phyloP scores from a whole-genome alignment of 2,113 vertebrate species.

The Formicarius rufipectus region DNA sequence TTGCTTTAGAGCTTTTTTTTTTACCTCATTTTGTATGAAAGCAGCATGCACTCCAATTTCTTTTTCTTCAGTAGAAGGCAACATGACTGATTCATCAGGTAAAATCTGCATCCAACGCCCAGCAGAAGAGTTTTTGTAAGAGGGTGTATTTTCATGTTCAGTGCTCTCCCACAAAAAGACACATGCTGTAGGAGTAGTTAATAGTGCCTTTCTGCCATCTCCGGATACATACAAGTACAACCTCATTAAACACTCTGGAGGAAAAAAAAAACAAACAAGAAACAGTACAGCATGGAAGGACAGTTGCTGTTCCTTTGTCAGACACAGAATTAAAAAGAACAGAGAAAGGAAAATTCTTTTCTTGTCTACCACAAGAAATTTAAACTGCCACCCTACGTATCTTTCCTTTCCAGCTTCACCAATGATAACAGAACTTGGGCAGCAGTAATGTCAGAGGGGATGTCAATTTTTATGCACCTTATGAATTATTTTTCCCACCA shows the following conservation, averaged over 20 bases:
- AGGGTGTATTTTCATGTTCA: constrained; percentile 59
- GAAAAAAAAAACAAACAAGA: not conserved
- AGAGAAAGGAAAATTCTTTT: not conserved
- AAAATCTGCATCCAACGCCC: constrained; percentile 85
- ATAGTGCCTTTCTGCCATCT: constrained; percentile 80
- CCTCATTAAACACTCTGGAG: constrained; percentile 64
- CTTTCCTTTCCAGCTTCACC: not conserved
- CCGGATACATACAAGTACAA: constrained; percentile 84
- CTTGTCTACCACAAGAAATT: not conserved
- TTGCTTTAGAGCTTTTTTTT: not conserved
- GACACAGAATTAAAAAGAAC: not conserved
- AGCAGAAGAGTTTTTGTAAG: constrained; percentile 55
- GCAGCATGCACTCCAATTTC: constrained; percentile 80
- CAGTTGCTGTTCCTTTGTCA: not conserved
- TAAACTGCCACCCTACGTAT: not conserved
- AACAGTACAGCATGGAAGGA: not conserved
- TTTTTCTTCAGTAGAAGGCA: constrained; percentile 85
- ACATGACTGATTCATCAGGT: constrained; percentile 64
- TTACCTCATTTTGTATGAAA: constrained; percentile 89
- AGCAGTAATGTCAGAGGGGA: not conserved
- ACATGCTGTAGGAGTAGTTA: constrained; percentile 75
- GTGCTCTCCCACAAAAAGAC: constrained; percentile 88
- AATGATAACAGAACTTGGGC: not conserved
- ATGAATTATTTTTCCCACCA: not conserved
- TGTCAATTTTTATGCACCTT: not conserved